Evolutionary conservation across 2,797 vertebrate species (phyloP), one percentile per base, ranked within the genome.

Genomic region (Morus bassanus): DNA sequence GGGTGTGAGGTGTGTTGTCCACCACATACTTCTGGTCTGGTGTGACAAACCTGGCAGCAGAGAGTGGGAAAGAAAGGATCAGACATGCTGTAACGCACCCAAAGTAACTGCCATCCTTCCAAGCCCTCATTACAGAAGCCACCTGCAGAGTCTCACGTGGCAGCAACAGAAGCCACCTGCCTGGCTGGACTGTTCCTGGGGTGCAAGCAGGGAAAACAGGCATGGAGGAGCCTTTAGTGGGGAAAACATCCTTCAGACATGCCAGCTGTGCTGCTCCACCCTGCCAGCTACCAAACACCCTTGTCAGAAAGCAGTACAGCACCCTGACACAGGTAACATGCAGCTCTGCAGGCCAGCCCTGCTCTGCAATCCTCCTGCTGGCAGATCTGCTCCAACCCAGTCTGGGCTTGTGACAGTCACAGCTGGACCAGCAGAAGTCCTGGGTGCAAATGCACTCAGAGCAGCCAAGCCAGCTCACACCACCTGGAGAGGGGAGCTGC

Each of bases 11-110:
- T 5, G 98, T 99, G 43, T 98, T 98, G 69, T 99, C 99, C 78
- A 98, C 97, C 33, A 99, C 97, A 2, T 99, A 99, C 76, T 99
- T 99, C 97, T 99, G 99, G 91, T 99, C 99, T 39, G 99, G 99
- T 46, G 99, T 99, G 33, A 99, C 98, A 92, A 99, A 99, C 70
- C 99, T 99, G 95, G 50, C 91, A 93, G 48, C 14, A 81, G 35
- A 75, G 39, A 53, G 54, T 6, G 3, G 18, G 11, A 43, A 43
- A 73, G 22, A 56, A 75, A 59, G 41, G 18, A 56, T 80, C 64
- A 90, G 54, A 51, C 22, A 37, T 8, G 12, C 13, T 67, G 63
- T 21, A 65, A 81, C 21, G 19, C 53, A 50, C 63, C 46, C 57
- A 41, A 37, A 54, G 25, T 24, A 45, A 78, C 10, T 12, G 23